These are phyloP conservation scores for Cochlearius cochlearius DNA, from an alignment of 2,113 vertebrate genomes.

Conservation along the genomic window DNA sequence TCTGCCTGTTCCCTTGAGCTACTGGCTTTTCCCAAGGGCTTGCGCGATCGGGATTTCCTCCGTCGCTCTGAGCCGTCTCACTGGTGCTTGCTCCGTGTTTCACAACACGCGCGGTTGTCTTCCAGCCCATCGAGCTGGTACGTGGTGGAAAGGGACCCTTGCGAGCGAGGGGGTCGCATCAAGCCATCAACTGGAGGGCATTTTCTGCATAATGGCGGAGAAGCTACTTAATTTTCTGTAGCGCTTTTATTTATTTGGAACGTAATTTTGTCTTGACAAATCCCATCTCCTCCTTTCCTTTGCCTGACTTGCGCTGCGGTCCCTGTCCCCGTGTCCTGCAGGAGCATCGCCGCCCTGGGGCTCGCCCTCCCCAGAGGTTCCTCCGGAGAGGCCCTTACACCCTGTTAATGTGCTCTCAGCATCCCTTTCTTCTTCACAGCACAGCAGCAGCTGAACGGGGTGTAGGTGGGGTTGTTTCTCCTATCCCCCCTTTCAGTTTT, in stretches of 20 bases:
- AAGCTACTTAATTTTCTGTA: not conserved
- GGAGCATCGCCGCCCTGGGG: not conserved
- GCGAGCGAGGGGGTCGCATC: fast-evolving
- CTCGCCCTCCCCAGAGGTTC: not conserved
- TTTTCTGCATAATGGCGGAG: not conserved
- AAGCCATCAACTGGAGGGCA: too few species aligned
- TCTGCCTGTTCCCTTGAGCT: not conserved
- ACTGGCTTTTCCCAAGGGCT: not conserved
- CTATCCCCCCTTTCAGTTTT: not conserved
- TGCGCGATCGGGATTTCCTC: not conserved
- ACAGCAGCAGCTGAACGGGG: not conserved
- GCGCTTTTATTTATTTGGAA: not conserved
- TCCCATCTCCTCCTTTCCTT: not conserved
- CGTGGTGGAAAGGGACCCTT: not conserved
- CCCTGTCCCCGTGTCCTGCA: not conserved
- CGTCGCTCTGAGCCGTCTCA: fast-evolving
- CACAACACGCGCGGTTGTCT: fast-evolving
- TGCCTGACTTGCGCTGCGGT: not conserved
- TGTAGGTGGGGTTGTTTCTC: too few species aligned
- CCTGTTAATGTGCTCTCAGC: not conserved
- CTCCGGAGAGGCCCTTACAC: not conserved
- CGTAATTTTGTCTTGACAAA: not conserved
- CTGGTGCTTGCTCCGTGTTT: not conserved
- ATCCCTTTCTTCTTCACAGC: not conserved
- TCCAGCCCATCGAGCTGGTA: not conserved